Base-by-base conservation (phyloP, 2,113 vertebrate genomes). In the Heterotilapia buettikoferi region DNA sequence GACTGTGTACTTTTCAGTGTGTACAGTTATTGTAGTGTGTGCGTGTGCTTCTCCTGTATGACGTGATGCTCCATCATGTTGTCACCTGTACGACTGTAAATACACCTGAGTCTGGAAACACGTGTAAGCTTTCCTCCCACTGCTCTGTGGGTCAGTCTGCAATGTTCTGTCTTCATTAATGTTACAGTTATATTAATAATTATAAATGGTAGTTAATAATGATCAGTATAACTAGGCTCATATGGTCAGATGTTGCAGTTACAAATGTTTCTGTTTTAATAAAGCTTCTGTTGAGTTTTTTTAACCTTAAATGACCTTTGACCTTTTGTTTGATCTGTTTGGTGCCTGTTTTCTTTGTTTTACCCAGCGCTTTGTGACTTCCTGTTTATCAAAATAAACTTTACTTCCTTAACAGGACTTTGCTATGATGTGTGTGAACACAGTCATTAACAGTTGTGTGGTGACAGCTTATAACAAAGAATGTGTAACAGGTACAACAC, bases 201-300 rank as follows among this genome's bases (percentile, higher is more conserved):
- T 66, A n/a, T 7, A 63, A 63, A 63, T 56, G 24, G 4, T 57
- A 14, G 43, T 14, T 45, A 14, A 10, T 38, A 26, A 26, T 61
- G 26, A 31, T 31, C 57, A 9, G 26, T 61, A 31, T 61, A 61
- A 19, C 57, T 19, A 63, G 29, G 29, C 29, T 59, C 59, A 33
- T 0, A 63, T 61, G 1, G 16, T 33, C 29, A 19, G 59, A 4
- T 33, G 59, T 10, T 61, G 0, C 29, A 61, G 59, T 61, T 33
- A 61, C 16, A 61, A 33, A 11, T 18, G 59, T 61, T 61, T 40
- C 38, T 61, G 59, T 61, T 61, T 33, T 18, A 33, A 33, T 33
- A 63, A 63, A 33, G 0, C 29, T 63, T 63, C 29, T 33, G 29
- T 33, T 63, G 16, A 33, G 26, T 6, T 19, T 24, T 57, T 33